Conservation (phyloP, 2,113 vertebrate genomes). For the Bos javanicus region DNA sequence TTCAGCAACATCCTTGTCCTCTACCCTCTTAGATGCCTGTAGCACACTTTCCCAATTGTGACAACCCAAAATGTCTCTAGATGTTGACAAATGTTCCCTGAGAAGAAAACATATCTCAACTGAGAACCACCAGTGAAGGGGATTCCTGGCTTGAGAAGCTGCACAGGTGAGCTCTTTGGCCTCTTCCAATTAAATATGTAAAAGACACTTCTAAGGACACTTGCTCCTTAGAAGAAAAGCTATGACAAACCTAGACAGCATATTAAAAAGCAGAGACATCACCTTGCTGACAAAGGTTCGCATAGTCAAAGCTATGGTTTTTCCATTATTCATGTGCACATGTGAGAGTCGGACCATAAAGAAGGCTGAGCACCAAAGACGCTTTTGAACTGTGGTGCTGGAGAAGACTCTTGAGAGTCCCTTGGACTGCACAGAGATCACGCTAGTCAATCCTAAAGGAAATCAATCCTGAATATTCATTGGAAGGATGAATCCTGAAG, state of each 20-base stretch:
- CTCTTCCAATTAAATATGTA: background rate
- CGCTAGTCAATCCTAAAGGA: background rate
- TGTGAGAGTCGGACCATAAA: background rate
- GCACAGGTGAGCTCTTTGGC: background rate
- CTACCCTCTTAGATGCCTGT: background rate
- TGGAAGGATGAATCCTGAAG: background rate
- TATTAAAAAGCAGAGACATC: background rate
- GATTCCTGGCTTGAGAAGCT: background rate
- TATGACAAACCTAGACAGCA: background rate
- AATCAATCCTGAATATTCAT: background rate
- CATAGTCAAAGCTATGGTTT: background rate
- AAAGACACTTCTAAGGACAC: background rate
- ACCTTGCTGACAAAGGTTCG: background rate
- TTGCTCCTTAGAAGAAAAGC: background rate
- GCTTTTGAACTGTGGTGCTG: background rate
- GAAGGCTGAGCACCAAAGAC: background rate
- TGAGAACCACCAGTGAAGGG: background rate
- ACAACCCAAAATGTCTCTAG: background rate
- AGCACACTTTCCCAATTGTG: background rate
- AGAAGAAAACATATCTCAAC: background rate
- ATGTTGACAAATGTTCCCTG: background rate
- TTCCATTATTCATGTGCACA: background rate
- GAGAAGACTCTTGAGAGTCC: background rate
- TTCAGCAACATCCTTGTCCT: background rate
- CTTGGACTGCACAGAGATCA: background rate